Evolutionary conservation across 2,797 vertebrate species (phyloP), one percentile per base, ranked within the genome.

Genomic region (Myripristis jacobus): DNA sequence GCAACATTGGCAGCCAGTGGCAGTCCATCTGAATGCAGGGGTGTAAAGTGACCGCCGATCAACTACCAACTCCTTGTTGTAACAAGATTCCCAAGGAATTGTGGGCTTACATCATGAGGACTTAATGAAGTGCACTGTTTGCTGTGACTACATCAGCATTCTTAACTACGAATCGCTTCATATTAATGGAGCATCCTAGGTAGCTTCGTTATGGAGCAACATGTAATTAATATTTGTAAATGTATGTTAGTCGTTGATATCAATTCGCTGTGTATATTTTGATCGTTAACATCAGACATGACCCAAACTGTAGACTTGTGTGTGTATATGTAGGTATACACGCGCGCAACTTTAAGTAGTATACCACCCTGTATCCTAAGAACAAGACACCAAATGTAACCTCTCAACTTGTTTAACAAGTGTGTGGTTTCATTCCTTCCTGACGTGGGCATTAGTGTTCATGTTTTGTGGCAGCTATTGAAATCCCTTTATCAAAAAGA

Each of bases 191-290:
- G 98, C 96, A 91, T 89, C 60, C 69, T 79, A 87, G 89, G 94
- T 95, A 94, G 97, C 97, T 99, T 98, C 97, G 94, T 97, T 95
- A 97, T 94, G 98, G 96, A 99, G 97, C 97, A 94, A 94, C 87
- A 85, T 96, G 94, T 94, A 94, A 93, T 92, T 88, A 91, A 89
- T 81, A 91, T 90, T 90, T 93, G 92, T 92, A 92, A 87, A 92
- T 88, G 92, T 77, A 87, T 75, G 77, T 88, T 92, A 89, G 87
- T 88, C 66, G 88, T 89, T 91, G 87, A 93, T 94, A 93, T 91
- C 89, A 86, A 85, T 88, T 90, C 87, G 83, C 87, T 87, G 83
- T 94, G 92, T 95, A 94, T 93, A 94, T 94, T 90, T 94, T 89
- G 91, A 92, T 91, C 86, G 82, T 87, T 87, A 86, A 86, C 88